Base-by-base conservation (phyloP, 2,888 invertebrate species). In the Diaperis boleti region DNA sequence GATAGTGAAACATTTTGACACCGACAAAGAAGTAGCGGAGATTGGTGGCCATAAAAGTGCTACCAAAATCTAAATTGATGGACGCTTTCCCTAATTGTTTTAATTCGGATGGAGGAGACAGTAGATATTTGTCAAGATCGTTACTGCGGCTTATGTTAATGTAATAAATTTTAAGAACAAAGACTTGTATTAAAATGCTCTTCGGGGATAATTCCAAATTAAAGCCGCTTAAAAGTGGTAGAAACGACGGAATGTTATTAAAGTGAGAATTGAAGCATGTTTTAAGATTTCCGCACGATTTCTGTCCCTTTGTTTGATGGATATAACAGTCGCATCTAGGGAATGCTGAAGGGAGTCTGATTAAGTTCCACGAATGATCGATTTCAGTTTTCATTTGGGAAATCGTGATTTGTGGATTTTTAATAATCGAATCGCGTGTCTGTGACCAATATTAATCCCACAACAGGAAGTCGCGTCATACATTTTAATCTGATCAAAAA, bases 391-490 rank as follows among this genome's bases (percentile, higher is more conserved):
- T 10, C 11, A n/a, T 42, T n/a, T n/a, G n/a, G n/a, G 4, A n/a
- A 42, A 18, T 5, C 42, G 10, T n/a, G 18, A 18, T 11, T 17
- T 8, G 7, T 10, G 11, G 22, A 22, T 20, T 42, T 39, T 47
- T 10, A 18, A 10, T 10, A 18, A 35, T 45, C 17, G 7, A 44
- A 13, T 22, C 11, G 44, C 14, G 13, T 55, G 44, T 57, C 37
- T 37, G 15, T 41, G 31, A 41, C 49, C 26, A 11, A 17, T 26
- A 55, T 6, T 57, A 49, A 45, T 57, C 41, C 47, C 47, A 59
- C 41, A 64, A 66, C 69, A 69, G 69, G 69, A 69, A 69, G 66
- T 66, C 63, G 64, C 41, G 62, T 50, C 33, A 56, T 37, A 62
- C 52, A 55, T 57, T 57, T 57, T 57, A 62, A 65, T 65, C 62